Evolutionary conservation across 2,113 vertebrate genomes (phyloP).

Genomic region (Campylorhamphus procurvoides): DNA sequence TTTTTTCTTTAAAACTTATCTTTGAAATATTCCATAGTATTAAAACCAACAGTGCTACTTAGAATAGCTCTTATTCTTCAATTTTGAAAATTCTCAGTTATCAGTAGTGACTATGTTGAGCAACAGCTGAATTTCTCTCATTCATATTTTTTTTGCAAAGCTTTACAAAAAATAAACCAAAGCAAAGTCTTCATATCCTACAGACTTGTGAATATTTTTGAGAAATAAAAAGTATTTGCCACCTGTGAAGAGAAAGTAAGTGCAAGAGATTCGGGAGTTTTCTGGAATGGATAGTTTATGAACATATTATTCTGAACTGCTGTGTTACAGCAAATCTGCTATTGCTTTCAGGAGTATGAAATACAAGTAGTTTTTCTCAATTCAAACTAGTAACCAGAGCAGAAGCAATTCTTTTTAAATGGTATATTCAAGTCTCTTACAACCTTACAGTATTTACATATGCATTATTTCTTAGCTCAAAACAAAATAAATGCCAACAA

Average conservation of each 20-base stretch:
- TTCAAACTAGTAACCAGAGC: not conserved
- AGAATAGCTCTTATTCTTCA: not conserved
- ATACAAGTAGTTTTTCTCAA: not conserved
- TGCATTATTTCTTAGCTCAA: not conserved
- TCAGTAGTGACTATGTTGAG: not conserved
- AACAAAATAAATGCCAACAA: not conserved
- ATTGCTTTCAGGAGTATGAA: not conserved
- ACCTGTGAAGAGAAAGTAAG: not conserved
- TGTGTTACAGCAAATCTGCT: not conserved
- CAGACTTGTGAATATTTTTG: not conserved
- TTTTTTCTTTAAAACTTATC: not conserved
- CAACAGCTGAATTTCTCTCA: not conserved
- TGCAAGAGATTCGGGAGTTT: not conserved
- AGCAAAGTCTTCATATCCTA: not conserved
- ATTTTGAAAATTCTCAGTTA: not conserved
- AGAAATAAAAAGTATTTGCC: not conserved
- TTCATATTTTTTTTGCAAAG: not conserved
- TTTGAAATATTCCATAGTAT: not conserved
- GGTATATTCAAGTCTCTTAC: not conserved
- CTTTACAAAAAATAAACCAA: not conserved
- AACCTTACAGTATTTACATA: not conserved
- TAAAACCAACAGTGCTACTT: not conserved
- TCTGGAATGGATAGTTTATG: not conserved
- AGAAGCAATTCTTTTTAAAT: not conserved
- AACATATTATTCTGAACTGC: not conserved